Evolutionary conservation across 2,888 invertebrate genomes (phyloP), one percentile per base, ranked within the genome.

Genomic region (Alloplasta piceator): DNA sequence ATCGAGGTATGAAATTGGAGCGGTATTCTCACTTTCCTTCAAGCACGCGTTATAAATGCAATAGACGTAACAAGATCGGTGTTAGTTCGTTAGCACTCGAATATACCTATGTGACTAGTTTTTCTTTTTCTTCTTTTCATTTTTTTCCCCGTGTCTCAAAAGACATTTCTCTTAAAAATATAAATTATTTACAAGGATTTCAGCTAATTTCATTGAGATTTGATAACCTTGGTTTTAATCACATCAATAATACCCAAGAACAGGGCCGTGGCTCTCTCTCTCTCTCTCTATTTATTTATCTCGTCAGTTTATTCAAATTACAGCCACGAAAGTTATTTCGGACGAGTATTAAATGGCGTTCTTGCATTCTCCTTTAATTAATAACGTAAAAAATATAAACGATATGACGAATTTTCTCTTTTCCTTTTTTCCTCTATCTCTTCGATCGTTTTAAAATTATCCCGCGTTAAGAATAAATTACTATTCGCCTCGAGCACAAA

Each of bases 71-170:
- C 88, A 90, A 91, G 89, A 87, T 91, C 89, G 87, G 89, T 89
- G 90, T 90, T 90, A 91, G 87, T 90, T 89, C 85, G 89, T 91
- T 90, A 90, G 89, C 89, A 90, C 88, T 91, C 90, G 88, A 91
- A 90, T 91, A 92, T 90, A 91, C 86, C 88, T 91, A 91, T 90
- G 88, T 92, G 92, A 92, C 92, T 92, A 91, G 92, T 91, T 89
- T 87, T 89, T 67, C 67, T 75, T 52, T 6, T 68, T 58, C n/a
- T 64, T 36, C 41, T 43, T 50, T 7, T 7, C 38, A n/a, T 3
- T 66, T 39, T 50, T 46, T 16, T 39, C 16, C 9, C 43, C 89
- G 90, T 89, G 85, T 89, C 83, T 77, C 84, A 85, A 90, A 90
- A 90, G 90, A 90, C 89, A 86, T 41, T 75, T 73, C 68, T 91